Base-by-base conservation (phyloP, 2,113 vertebrate genomes). In the Gallinago media region DNA sequence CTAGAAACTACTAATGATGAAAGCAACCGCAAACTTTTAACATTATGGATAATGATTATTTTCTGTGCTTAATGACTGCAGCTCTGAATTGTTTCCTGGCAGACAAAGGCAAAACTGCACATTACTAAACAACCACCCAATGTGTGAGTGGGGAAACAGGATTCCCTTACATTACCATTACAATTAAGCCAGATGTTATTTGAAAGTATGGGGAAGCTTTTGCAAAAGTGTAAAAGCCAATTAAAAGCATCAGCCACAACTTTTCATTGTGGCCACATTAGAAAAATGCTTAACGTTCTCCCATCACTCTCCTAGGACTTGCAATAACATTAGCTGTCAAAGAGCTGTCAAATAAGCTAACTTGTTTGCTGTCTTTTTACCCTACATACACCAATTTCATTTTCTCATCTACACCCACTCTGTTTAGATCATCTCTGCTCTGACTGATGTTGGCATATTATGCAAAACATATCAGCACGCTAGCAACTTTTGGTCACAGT, bases 401-500 rank as follows among this genome's bases (percentile, higher is more conserved):
- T 80, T 85, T 85, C 62, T 73, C 20, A 21, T 75, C 72, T 61
- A 31, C n/a, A 73, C 74, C 52, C 38, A 46, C 2, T 6, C 76
- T 77, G 54, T 29, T 63, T 63, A 71, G 34, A 76, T 85, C 83
- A 46, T 66, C 63, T 85, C 72, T 78, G 42, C 44, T 70, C 83
- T 90, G 91, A 89, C 89, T 81, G 55, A 90, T 34, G 36, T 12
- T 92, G 82, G 75, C 88, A 63, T 86, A 85, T 50, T 76, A 85
- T 16, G 10, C 59, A 92, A 90, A 95, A 83, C 47, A 5, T n/a
- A 88, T 26, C 81, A 72, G 71, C 79, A 49, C 6, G 36, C 62
- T 75, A 79, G 78, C 75, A 93, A 76, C 82, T 93, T 91, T 56
- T 77, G 68, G 62, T 95, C 82, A 62, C 90, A 88, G 81, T 47